Evolutionary conservation across 2,888 invertebrate genomes (phyloP), one percentile per base, ranked within the genome.

Genomic region (Cataglyphis altisquamis): DNA sequence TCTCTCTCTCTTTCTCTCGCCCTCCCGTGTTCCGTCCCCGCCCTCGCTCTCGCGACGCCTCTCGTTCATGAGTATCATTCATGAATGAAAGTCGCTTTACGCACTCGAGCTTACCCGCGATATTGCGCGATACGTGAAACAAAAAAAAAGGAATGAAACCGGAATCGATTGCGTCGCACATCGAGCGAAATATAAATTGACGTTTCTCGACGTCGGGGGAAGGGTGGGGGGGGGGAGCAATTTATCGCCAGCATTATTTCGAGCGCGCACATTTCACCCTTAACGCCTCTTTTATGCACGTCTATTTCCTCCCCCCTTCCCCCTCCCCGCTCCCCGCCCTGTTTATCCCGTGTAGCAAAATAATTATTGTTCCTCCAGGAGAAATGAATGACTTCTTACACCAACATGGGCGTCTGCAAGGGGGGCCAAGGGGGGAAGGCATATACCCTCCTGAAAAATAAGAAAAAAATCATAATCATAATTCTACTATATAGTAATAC

Each of bases 51-150:
- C 64, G 64, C 64, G 62, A n/a, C 64, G 64, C 64, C 29, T n/a
- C 41, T 48, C 52, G 52, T 52, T 52, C 52, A 52, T 52, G 52
- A 52, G n/a, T 52, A 52, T 15, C 60, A 85, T 87, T 83, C 82
- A 90, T 90, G 91, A 91, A 91, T 91, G 90, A 90, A 90, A 90
- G 86, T 89, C 83, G 86, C 85, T 81, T 84, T 82, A 84, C 88
- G 84, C 85, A 81, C 75, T 52, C n/a, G 6, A 63, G 52, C 83
- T 82, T 81, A 77, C 64, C 74, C 70, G 70, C n/a, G 29, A 64
- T 81, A 77, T 66, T 82, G 62, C 84, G 67, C 62, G 62, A 45
- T 72, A 66, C 29, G 32, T 12, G 29, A 29, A 29, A 29, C 57
- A 45, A 29, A 52, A 36, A 83, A 81, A 84, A 73, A 62, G 74